Base-by-base conservation (phyloP, 2,888 invertebrate genomes). In the Thymelicus lineola region DNA sequence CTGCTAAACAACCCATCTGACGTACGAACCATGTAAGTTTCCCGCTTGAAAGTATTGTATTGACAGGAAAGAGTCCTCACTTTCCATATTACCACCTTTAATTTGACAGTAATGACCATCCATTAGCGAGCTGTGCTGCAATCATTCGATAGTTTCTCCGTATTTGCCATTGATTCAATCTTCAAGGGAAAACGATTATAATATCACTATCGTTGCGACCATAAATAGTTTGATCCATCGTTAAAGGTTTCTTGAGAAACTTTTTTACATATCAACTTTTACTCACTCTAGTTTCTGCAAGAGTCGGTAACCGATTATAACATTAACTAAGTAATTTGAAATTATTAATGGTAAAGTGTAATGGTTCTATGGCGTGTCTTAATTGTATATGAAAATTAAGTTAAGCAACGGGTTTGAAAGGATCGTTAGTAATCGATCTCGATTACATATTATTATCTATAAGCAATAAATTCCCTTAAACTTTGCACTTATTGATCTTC, bases 71-170 rank as follows among this genome's bases (percentile, higher is more conserved):
- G 75, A 75, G 71, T 76, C 77, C 73, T 77, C 79, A 80, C 82
- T 82, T 82, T 82, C 80, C 79, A 79, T 74, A 73, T 64, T 69
- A 72, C 74, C 76, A 75, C 75, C 73, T 79, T 78, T 80, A 79
- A 82, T 82, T 80, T 78, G 81, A 81, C 79, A 81, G 79, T 83
- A 84, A 84, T 82, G 83, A 80, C 75, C 65, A 69, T 73, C 73
- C 80, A 80, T 83, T 83, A 82, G 74, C 75, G 53, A 50, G 63
- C 69, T 61, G 68, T 38, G 63, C 69, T 61, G 68, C 48, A 48
- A 63, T 63, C 69, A 55, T 61, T 60, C 53, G 35, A 67, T 45
- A 48, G 69, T 69, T 69, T 69, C 69, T 58, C 69, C 58, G 12
- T 69, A 50, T 63, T 50, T 70, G 71, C 63, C 69, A 74, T 75